Conservation (phyloP, 2,888 invertebrate species). For the Sacculina carcini region DNA sequence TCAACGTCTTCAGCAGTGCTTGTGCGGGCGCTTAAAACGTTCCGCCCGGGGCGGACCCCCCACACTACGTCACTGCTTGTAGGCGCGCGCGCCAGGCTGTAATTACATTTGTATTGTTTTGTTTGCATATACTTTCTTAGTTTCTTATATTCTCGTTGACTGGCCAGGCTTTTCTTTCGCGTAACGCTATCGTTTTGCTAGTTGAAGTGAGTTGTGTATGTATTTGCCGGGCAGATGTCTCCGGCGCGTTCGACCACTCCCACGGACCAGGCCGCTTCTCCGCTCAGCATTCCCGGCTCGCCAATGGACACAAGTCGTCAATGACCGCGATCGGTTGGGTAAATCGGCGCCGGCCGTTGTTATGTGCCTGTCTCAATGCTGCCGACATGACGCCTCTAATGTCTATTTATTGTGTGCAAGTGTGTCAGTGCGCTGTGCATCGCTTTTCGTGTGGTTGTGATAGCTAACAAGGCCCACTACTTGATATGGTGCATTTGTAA, state of each 20-base stretch:
- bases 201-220: no score
- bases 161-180: not conserved
- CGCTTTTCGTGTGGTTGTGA: no score
- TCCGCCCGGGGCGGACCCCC: not conserved
- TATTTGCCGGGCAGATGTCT: not conserved
- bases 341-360: no score
- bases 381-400: no score
- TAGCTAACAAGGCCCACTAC: no score
- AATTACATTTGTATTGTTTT: not conserved
- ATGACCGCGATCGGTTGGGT: no score
- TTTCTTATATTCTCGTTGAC: not conserved
- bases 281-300: not conserved
- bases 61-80: not conserved
- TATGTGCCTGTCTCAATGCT: no score
- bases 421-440: no score
- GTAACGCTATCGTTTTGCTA: not conserved
- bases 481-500: no score
- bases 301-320: not conserved
- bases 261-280: not conserved
- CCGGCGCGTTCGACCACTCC: not conserved
- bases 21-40: not conserved
- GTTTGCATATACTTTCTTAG: not conserved
- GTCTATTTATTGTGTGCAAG: no score
- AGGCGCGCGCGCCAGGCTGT: not conserved
- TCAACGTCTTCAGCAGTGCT: no score